phyloP scores from a whole-genome alignment of 2,888 invertebrate genomes.

The Heliconius sara region DNA sequence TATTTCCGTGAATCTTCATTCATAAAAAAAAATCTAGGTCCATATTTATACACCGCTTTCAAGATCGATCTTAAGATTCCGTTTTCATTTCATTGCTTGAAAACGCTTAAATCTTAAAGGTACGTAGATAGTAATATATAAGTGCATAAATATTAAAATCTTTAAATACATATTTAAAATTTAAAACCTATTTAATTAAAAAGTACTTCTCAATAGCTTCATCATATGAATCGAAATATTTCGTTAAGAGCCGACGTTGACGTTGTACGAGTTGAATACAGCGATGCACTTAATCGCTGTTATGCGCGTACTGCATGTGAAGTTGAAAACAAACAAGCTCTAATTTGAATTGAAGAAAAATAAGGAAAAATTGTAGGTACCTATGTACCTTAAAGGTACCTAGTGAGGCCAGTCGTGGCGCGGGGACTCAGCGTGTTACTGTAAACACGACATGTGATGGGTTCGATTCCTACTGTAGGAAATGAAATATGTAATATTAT shows the following conservation, averaged over 20 bases:
- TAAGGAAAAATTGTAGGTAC: neutral
- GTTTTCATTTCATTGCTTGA: no score
- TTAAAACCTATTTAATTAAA: neutral
- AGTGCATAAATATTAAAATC: neutral
- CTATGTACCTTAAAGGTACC: neutral
- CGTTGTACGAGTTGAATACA: neutral
- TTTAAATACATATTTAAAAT: neutral
- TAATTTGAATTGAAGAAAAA: conserved; percentile 5
- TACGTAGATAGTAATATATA: no score
- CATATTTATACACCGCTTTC: no score
- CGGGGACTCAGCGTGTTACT: no score
- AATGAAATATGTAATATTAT: no score
- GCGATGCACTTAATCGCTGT: conserved; percentile 13
- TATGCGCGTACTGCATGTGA: conserved; percentile 3
- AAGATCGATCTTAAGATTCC: no score
- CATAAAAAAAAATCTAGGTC: no score
- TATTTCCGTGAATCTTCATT: no score
- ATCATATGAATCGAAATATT: conserved; percentile 13
- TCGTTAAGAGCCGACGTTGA: neutral
- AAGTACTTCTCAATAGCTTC: conserved; percentile 8
- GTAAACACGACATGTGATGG: no score
- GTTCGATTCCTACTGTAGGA: no score
- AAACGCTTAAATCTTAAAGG: no score
- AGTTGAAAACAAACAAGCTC: conserved; percentile 16
- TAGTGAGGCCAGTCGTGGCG: neutral